Percentiles rank a stretch among this genome's conserved stretches.
Evolutionary conservation across 1,140 invertebrate genomes (phyloP).

Genomic region (Papilio aristodemus): DNA sequence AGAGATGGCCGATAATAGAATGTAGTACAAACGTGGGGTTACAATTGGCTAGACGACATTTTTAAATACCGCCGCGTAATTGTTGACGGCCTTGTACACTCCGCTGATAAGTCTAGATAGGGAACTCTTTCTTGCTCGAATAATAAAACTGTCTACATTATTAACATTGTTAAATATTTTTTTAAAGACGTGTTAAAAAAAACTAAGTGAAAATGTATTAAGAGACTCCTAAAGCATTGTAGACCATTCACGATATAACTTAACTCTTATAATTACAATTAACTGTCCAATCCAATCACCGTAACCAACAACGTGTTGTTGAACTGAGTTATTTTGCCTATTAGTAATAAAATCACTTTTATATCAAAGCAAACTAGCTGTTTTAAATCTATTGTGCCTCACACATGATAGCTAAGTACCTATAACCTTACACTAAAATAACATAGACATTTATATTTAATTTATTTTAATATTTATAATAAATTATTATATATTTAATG

Average conservation of each 20-base stretch:
- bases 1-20: not conserved
- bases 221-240: not conserved
- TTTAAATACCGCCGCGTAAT: slow-evolving; percentile 2
- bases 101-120: slow-evolving; percentile 9
- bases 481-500: too few relatives aligned
- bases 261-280: too few relatives aligned
- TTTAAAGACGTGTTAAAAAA: not conserved
- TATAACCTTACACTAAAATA: too few relatives aligned
- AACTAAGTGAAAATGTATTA: slow-evolving; percentile 2
- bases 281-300: too few relatives aligned
- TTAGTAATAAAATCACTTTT: too few relatives aligned
- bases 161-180: slow-evolving; percentile 13
- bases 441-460: too few relatives aligned
- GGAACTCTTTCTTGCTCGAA: slow-evolving; percentile 16
- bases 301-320: too few relatives aligned
- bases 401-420: too few relatives aligned
- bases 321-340: too few relatives aligned
- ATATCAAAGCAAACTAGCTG: too few relatives aligned
- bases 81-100: slow-evolving; percentile 10
- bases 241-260: not conserved
- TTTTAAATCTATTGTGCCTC: too few relatives aligned
- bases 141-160: slow-evolving; percentile 18
- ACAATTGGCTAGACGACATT: slow-evolving; percentile 19
- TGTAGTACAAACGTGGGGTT: not conserved
- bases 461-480: too few relatives aligned